phyloP scores from a whole-genome alignment of 1,140 invertebrate species.

The Calycopis cecrops region DNA sequence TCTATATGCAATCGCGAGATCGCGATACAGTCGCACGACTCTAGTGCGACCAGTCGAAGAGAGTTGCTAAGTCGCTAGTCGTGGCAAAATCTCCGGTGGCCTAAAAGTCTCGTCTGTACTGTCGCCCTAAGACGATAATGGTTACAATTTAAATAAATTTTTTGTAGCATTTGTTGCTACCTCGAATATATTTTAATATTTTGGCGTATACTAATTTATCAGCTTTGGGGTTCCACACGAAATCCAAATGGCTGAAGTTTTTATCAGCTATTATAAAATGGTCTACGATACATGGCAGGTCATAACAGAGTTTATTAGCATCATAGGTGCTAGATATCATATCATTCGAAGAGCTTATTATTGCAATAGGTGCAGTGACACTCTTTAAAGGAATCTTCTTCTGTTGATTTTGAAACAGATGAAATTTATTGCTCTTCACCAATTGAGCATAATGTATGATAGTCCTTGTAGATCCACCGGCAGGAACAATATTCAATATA shows the following conservation, averaged over 20 bases:
- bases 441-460: constrained; percentile 81
- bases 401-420: constrained; percentile 78
- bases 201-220: constrained; percentile 38
- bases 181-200: constrained; percentile 39
- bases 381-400: constrained; percentile 78
- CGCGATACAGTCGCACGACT: no score
- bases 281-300: constrained; percentile 43
- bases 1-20: no score
- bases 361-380: constrained; percentile 78
- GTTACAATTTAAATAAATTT: constrained; percentile 5
- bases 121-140: no score
- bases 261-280: constrained; percentile 40
- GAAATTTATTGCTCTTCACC: constrained; percentile 76
- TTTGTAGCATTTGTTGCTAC: constrained; percentile 26
- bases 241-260: constrained; percentile 50
- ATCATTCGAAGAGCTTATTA: constrained; percentile 83
- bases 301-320: constrained; percentile 44
- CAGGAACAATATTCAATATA: constrained; percentile 83
- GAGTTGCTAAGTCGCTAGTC: no score
- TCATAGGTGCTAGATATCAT: constrained; percentile 76
- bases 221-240: constrained; percentile 44
- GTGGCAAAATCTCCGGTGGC: no score
- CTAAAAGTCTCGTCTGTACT: no score
- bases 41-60: no score
- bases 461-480: constrained; percentile 86